These are phyloP conservation scores for human (Homo sapiens) DNA, from an alignment of 2,113 vertebrate species.

Conservation along the genomic window DNA sequence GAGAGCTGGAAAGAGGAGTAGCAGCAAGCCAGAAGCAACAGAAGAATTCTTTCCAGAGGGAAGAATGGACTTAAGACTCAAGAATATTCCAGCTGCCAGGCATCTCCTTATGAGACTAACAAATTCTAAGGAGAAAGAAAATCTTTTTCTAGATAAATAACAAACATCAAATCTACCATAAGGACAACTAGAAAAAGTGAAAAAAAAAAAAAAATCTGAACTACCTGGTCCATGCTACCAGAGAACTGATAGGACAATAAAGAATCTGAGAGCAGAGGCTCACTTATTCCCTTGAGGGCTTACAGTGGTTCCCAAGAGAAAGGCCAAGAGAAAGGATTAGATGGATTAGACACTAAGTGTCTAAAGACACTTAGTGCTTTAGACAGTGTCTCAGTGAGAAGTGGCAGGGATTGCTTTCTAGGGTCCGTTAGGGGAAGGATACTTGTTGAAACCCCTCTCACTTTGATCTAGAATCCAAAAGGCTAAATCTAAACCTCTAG, in stretches of 20 bases:
- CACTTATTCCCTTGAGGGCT: background rate
- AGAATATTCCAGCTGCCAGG: background rate
- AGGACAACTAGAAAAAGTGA: background rate
- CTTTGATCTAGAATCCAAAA: background rate
- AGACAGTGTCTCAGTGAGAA: no score
- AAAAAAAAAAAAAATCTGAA: background rate
- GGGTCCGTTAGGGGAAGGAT: background rate
- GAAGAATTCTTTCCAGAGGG: background rate
- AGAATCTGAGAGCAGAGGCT: background rate
- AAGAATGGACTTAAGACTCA: background rate
- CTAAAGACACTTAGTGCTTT: background rate
- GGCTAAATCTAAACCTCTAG: fast-evolving
- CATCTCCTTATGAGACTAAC: background rate
- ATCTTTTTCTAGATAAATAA: background rate
- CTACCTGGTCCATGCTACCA: background rate
- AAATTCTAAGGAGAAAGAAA: background rate
- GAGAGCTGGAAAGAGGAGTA: background rate
- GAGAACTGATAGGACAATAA: background rate
- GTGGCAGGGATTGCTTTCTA: background rate
- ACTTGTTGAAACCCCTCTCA: background rate
- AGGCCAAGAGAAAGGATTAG: background rate
- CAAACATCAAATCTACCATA: background rate
- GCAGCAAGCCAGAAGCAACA: background rate
- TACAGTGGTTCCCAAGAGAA: background rate
- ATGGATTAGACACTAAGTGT: no score